Base-by-base conservation (phyloP, 1,140 invertebrate genomes). In the Kradibia gibbosae region DNA sequence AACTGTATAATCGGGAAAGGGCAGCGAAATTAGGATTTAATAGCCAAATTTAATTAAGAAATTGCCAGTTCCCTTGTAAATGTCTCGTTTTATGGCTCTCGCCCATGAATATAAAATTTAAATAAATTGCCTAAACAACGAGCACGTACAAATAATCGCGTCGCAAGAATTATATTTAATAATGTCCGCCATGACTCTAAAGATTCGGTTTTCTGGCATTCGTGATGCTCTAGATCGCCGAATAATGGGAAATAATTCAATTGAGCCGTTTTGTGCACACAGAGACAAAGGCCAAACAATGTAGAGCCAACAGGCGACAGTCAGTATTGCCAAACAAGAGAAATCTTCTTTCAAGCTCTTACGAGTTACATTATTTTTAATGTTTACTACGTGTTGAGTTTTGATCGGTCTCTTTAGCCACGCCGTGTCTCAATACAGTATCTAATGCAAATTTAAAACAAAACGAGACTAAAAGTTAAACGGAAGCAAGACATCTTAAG, bases 101-200 rank as follows among this genome's bases (percentile, higher is more conserved):
- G 45, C 0, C 28, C 4, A 13, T 73, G 71, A 53, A 53, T 73
- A 15, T 53, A 45, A 50, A 20, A 53, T 73, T 73, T 73, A 73
- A 73, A 53, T 45, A 10, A 22, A 39, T 42, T 28, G 65, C 4
- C 65, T 67, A 42, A 67, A 22, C 7, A 4, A 22, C 36, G 36
- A 10, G 39, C 36, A 39, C 36, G 39, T n/a, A 31, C 13, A 39
- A n/a, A 20, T 15, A 73, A 5, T 22, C 53, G 31, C 13, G 45
- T 31, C 28, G n/a, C 13, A 62, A 62, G 10, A 62, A 25, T 17
- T 36, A 36, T 36, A 0, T 36, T 17, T 65, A 25, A 65, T 65
- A 34, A 65, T 65, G 31, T 65, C 36, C 60, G 17, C 28, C 60
- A 36, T 65, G 31, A 36, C 13, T 20, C 13, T 65, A 3, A 36